Base-by-base conservation (phyloP, 2,113 vertebrate species). In the Bungarus multicinctus region DNA sequence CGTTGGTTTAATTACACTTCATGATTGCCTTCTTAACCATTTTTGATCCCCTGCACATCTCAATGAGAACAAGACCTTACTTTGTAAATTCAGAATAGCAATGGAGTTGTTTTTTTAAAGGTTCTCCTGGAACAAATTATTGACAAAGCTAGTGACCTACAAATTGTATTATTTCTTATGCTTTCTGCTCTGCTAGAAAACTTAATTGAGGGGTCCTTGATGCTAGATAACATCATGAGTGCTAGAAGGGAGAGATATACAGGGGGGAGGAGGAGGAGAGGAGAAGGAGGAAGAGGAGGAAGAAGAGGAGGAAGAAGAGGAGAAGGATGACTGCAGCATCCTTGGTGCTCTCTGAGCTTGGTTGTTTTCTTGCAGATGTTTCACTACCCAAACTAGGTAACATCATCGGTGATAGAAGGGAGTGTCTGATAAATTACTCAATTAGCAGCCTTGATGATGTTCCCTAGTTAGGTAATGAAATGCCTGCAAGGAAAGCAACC, bases 311-410 rank as follows among this genome's bases (percentile, higher is more conserved):
- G 54, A 55, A 5, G 54, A 55, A 1, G 54, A 22, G 3, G 18
- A 55, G 4, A 18, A 57, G 0, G 20, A 58, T 2, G 4, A 58
- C 0, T 60, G 58, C 3, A 1, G 9, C 0, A 3, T 27, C 25
- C 25, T 60, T 60, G 58, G 58, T 60, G 25, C 25, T 60, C 25
- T 60, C 58, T 60, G 58, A 60, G 9, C 9, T 60, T 58, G 57
- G 57, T 27, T 27, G 25, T 30, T 64, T 30, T 64, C 58, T 64
- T 64, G 10, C 58, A 64, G 58, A 64, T 4, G 10, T 64, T 60
- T 64, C 58, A 64, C 3, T 30, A 64, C 60, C 60, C 27, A 64
- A 64, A 64, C 60, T 64, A 64, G 60, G 60, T 30, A 30, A 12
- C 10, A 64, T 64, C 60, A 64, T 14, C 1, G 1, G 27, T 64